phyloP scores from a whole-genome alignment of 53 echinoderm and acorn worm genomes.

The Holothuria scabra region DNA sequence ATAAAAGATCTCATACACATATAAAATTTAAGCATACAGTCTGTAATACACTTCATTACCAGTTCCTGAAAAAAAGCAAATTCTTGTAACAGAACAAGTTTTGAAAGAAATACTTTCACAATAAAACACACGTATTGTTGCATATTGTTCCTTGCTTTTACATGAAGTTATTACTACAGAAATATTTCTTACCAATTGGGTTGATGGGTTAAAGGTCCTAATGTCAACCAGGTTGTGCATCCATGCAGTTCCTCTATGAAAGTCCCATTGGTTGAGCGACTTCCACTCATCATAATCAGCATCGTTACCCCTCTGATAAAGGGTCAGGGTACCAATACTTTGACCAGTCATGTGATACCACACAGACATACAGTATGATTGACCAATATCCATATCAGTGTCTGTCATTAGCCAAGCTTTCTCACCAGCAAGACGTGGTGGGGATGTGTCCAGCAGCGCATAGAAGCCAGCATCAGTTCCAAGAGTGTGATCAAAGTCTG shows the following conservation, averaged over 20 bases:
- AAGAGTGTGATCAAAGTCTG: slow-evolving; percentile 77
- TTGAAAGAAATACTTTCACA: too few relatives aligned
- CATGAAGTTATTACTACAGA: too few relatives aligned
- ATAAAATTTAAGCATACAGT: too few relatives aligned
- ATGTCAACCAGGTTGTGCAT: slow-evolving; percentile 55
- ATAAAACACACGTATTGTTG: too few relatives aligned
- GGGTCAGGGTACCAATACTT: slow-evolving; percentile 53
- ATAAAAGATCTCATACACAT: too few relatives aligned
- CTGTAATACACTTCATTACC: too few relatives aligned
- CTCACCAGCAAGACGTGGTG: slow-evolving; percentile 60
- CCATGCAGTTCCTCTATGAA: slow-evolving; percentile 74
- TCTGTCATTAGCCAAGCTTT: slow-evolving; percentile 70
- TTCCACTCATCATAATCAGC: slow-evolving; percentile 60
- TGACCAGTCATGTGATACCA: slow-evolving; percentile 84
- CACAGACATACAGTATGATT: slow-evolving; percentile 73
- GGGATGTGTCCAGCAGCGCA: slow-evolving; percentile 69
- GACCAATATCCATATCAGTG: slow-evolving; percentile 57
- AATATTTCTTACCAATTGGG: slow-evolving; percentile 5
- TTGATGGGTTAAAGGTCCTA: not conserved
- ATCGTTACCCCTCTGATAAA: slow-evolving; percentile 48
- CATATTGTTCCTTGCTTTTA: too few relatives aligned
- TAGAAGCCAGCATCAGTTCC: slow-evolving; percentile 74
- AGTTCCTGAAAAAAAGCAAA: too few relatives aligned
- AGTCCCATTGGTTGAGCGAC: slow-evolving; percentile 51
- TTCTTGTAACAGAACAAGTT: too few relatives aligned